Evolutionary conservation across 2,888 invertebrate genomes (phyloP).

Genomic region (Melipona bicolor): DNA sequence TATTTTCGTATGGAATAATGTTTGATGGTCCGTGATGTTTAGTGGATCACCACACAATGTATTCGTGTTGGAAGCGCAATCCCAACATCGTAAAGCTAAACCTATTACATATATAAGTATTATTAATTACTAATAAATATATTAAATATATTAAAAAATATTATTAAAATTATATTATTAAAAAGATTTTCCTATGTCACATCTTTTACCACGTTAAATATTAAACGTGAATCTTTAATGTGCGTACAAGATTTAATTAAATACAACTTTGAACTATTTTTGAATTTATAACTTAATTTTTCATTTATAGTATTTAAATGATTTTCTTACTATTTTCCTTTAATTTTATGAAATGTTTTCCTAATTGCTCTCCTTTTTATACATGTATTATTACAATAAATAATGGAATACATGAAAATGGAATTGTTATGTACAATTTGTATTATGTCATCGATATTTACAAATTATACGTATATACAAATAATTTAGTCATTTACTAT

Average conservation of each 20-base stretch:
- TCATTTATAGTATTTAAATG: not conserved
- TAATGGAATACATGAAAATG: not conserved
- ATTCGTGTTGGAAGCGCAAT: constrained; percentile 90
- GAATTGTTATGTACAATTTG: not conserved
- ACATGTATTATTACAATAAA: not conserved
- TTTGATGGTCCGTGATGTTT: constrained; percentile 85
- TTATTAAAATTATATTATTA: not conserved
- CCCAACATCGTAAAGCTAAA: constrained; percentile 90
- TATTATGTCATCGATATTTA: not conserved
- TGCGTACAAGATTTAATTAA: not conserved
- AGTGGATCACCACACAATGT: constrained; percentile 90
- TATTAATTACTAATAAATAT: not conserved
- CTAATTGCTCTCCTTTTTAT: not conserved
- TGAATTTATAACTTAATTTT: not conserved
- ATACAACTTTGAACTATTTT: not conserved
- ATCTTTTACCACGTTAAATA: not conserved
- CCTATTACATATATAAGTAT: constrained; percentile 84
- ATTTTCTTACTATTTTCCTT: not conserved
- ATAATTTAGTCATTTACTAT: too few species aligned
- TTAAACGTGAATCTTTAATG: not conserved
- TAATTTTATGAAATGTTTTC: not conserved
- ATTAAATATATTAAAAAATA: not conserved
- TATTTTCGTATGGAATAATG: constrained; percentile 80
- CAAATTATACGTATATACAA: not conserved
- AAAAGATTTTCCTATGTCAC: not conserved